Percentiles rank a stretch among this genome's conserved stretches.
These are phyloP conservation scores for Dasypogon diadema DNA, from an alignment of 2,888 invertebrate species.

Conservation along the genomic window DNA sequence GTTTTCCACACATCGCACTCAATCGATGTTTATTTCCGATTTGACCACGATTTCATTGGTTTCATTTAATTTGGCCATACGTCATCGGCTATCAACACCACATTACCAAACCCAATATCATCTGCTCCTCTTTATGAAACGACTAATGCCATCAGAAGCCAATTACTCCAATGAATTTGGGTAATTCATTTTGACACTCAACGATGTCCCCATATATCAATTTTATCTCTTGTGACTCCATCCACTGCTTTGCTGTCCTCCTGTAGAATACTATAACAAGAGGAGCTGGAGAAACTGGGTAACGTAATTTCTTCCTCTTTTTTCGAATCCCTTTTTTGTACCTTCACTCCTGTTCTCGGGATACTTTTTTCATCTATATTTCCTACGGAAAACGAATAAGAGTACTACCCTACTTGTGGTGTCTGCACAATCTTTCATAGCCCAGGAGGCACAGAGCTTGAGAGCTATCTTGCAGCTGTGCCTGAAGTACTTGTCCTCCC, in stretches of 20 bases:
- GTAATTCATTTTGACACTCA: conserved; percentile 53
- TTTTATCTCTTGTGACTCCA: conserved; percentile 52
- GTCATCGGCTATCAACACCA: conserved; percentile 29
- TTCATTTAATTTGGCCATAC: conserved; percentile 10
- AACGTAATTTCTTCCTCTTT: conserved; percentile 29
- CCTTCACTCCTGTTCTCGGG: background rate
- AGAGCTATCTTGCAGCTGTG: conserved; percentile 17
- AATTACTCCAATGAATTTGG: conserved; percentile 53
- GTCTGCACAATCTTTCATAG: conserved; percentile 5
- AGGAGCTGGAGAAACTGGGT: background rate
- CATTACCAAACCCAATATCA: conserved; percentile 37
- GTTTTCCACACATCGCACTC: too few species aligned
- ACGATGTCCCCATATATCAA: conserved; percentile 53
- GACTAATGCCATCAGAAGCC: conserved; percentile 50
- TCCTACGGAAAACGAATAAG: conserved; percentile 11
- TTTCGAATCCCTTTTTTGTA: background rate
- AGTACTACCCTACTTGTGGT: conserved; percentile 9
- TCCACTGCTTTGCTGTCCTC: conserved; percentile 18
- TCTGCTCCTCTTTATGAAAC: conserved; percentile 45
- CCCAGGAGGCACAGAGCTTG: background rate
- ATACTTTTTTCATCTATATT: conserved; percentile 5
- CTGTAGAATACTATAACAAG: background rate
- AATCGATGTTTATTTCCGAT: too few species aligned
- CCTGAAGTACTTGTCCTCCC: background rate
- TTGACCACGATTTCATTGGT: background rate